Evolutionary conservation across 2,888 invertebrate genomes (phyloP).

Genomic region (Latrodectus elegans): DNA sequence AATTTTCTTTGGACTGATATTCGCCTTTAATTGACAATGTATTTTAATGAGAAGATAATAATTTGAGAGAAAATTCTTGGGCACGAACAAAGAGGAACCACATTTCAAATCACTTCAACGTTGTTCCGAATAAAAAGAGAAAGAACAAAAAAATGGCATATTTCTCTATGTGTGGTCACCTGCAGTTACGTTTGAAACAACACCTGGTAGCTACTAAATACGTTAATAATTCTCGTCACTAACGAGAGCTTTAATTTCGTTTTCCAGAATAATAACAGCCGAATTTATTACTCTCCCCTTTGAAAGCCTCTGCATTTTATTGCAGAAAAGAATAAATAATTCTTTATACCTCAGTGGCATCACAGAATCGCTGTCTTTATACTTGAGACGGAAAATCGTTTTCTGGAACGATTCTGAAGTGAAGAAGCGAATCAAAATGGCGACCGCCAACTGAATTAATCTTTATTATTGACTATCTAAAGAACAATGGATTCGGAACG

Average conservation of each 20-base stretch:
- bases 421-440: constrained; percentile 40
- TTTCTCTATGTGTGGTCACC: constrained; percentile 39
- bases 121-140: neutral
- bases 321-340: constrained; percentile 45
- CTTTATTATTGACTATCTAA: constrained; percentile 66
- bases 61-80: no score
- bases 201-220: constrained; percentile 53
- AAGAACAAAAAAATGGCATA: neutral
- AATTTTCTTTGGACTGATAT: no score
- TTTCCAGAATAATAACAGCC: constrained; percentile 41
- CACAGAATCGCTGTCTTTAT: constrained; percentile 40
- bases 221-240: constrained; percentile 46
- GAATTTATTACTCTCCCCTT: constrained; percentile 49
- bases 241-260: constrained; percentile 53
- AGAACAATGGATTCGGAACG: constrained; percentile 63
- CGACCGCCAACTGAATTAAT: constrained; percentile 54
- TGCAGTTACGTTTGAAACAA: constrained; percentile 8
- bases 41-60: no score
- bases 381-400: constrained; percentile 37
- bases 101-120: no score
- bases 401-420: constrained; percentile 27
- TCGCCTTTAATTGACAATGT: no score
- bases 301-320: constrained; percentile 26
- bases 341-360: constrained; percentile 24
- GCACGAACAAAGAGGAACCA: no score